Base-by-base conservation (phyloP, 2,113 vertebrate genomes). In the Erpornis zantholeuca region DNA sequence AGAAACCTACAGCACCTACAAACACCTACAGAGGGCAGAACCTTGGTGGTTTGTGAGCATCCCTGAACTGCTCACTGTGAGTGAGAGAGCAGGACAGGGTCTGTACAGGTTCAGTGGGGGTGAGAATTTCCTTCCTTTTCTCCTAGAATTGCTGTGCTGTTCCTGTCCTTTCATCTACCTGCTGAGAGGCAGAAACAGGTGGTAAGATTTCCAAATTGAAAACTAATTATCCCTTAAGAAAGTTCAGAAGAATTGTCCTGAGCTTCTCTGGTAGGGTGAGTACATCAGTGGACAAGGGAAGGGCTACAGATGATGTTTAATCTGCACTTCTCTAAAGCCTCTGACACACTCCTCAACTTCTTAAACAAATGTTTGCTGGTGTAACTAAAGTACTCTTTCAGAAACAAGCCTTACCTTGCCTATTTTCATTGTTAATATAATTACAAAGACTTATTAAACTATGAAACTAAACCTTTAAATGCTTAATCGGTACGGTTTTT, bases 61-160 rank as follows among this genome's bases (percentile, higher is more conserved):
- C 50, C 40, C 22, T 53, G 38, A 14, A 8, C 6, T 3, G 33
- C 9, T 60, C 18, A 3, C 22, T 0, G 27, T 18, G 9, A 20
- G 0, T 9, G 44, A 25, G 36, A 50, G 64, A 27, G 45, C 8
- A 7, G 71, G 10, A 7, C 10, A 21, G 66, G n/a, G 27, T 22
- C 69, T 53, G 53, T 5, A 15, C 53, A 35, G 8, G 1, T 1
- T 17, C 36, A 12, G 0, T 1, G 22, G 7, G 13, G 21, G 20
- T 52, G 22, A 22, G 44, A 8, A 7, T 28, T 8, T 9, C 13
- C 10, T 6, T 29, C 2, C 31, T 56, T 47, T 35, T 7, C 28
- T 61, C 17, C 63, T 50, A 2, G 36, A 38, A 31, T 3, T 21
- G 10, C 29, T 3, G 0, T 31, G 56, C 45, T 63, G 19, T 11